Percentiles rank a stretch among this genome's conserved stretches.
Evolutionary conservation across 2,888 invertebrate genomes (phyloP).

Genomic region (Seladonia tumulorum): DNA sequence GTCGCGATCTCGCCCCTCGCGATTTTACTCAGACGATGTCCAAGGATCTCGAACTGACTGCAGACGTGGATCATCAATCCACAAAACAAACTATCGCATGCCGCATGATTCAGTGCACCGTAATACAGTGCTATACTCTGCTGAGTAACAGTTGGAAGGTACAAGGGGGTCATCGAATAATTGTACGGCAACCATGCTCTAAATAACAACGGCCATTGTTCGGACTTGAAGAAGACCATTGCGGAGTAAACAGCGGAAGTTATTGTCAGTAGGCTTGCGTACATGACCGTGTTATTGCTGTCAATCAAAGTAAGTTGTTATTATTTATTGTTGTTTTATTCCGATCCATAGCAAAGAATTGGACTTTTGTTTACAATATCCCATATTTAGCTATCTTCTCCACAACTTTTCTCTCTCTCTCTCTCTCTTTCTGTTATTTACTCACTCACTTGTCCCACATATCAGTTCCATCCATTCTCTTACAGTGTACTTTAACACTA

Average conservation of each 20-base stretch:
- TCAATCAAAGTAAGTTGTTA: not conserved
- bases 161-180: not conserved
- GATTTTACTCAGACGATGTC: constrained; percentile 41
- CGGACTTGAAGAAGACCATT: constrained; percentile 12
- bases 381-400: too few species aligned
- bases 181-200: constrained; percentile 58
- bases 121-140: constrained; percentile 23
- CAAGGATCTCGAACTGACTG: constrained; percentile 57
- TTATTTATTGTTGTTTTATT: not conserved
- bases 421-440: too few species aligned
- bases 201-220: constrained; percentile 20
- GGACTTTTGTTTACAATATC: too few species aligned
- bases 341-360: too few species aligned
- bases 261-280: constrained; percentile 20
- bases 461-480: too few species aligned
- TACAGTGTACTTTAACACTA: too few species aligned
- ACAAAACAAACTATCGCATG: constrained; percentile 51
- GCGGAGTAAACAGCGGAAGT: not conserved
- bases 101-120: constrained; percentile 30
- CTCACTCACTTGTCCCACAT: too few species aligned
- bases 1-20: not conserved
- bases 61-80: constrained; percentile 46
- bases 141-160: constrained; percentile 30
- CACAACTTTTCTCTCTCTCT: too few species aligned
- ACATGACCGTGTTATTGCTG: constrained; percentile 44